Percentiles rank a stretch among this genome's conserved stretches.
Evolutionary conservation across 1,140 invertebrate genomes (phyloP).

Genomic region (Drosophila ficusphila): DNA sequence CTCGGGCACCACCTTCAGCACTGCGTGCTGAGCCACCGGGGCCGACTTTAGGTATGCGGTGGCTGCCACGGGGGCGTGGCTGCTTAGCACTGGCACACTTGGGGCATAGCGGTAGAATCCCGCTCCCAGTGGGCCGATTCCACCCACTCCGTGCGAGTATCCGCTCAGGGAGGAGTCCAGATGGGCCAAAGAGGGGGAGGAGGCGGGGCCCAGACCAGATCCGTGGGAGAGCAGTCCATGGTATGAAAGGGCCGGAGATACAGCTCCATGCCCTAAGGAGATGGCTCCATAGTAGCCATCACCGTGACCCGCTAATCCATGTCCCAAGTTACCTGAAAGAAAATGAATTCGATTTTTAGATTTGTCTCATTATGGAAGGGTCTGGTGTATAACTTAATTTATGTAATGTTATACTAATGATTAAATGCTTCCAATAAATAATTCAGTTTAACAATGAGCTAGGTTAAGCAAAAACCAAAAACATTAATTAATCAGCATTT

Average conservation of each 20-base stretch:
- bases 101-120: constrained; percentile 80
- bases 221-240: constrained; percentile 59
- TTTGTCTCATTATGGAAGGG: too few species aligned
- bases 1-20: constrained; percentile 85
- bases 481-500: too few species aligned
- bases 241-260: constrained; percentile 67
- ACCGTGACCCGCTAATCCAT: constrained; percentile 31
- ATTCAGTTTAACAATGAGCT: too few species aligned
- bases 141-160: constrained; percentile 65
- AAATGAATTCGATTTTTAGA: too few species aligned
- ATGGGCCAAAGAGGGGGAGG: constrained; percentile 20
- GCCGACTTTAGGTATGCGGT: constrained; percentile 74
- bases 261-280: constrained; percentile 57
- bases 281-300: constrained; percentile 74
- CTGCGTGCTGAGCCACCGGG: constrained; percentile 57
- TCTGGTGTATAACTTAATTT: too few species aligned
- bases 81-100: constrained; percentile 48
- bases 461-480: too few species aligned
- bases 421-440: too few species aligned
- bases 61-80: constrained; percentile 56
- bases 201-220: constrained; percentile 8
- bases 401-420: too few species aligned
- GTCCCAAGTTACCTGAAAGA: constrained; percentile 40
- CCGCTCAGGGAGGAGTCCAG: constrained; percentile 54
- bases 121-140: constrained; percentile 67